A percentile compares a stretch with the other conserved stretches of the same genome.
These are phyloP conservation scores for Mungos mungo DNA, from an alignment of 2,113 vertebrate genomes.

Conservation along the genomic window DNA sequence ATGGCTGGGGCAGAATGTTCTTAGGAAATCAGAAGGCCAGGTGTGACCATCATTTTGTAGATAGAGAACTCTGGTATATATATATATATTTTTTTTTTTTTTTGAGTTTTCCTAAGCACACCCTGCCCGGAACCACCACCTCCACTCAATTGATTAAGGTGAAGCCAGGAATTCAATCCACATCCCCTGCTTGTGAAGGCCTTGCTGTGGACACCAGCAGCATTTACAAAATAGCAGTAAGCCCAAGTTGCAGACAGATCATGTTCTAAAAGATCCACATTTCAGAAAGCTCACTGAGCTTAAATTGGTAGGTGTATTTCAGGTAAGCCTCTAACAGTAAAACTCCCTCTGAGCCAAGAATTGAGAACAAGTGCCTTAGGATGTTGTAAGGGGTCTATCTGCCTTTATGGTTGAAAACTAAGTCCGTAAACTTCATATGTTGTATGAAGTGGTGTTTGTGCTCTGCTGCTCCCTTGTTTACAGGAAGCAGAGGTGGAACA, in stretches of 20 bases:
- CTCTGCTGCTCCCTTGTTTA: not conserved
- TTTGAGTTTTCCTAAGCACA: not conserved
- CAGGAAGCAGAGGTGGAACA: not conserved
- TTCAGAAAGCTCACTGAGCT: not conserved
- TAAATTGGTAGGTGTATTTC: not conserved
- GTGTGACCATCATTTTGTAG: not conserved
- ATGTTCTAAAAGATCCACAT: not conserved
- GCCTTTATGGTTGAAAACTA: not conserved
- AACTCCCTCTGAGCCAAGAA: not conserved
- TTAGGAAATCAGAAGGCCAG: not conserved
- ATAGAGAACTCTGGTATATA: not conserved
- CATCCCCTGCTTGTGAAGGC: not conserved
- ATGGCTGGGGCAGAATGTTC: not conserved
- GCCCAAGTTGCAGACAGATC: not conserved
- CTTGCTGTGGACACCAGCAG: not conserved
- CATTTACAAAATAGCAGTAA: not conserved
- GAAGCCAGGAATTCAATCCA: not conserved
- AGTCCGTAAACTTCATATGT: not conserved
- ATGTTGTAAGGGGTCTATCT: not conserved
- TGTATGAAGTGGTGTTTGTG: not conserved
- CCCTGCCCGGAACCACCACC: not conserved
- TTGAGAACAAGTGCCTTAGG: not conserved
- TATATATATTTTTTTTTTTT: not conserved
- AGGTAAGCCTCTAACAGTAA: not conserved
- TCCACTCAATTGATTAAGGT: not conserved